A percentile compares a stretch with the other conserved stretches of the same genome.
Conservation (phyloP, 1,140 invertebrate species). For the Melipona quadrifasciata region DNA sequence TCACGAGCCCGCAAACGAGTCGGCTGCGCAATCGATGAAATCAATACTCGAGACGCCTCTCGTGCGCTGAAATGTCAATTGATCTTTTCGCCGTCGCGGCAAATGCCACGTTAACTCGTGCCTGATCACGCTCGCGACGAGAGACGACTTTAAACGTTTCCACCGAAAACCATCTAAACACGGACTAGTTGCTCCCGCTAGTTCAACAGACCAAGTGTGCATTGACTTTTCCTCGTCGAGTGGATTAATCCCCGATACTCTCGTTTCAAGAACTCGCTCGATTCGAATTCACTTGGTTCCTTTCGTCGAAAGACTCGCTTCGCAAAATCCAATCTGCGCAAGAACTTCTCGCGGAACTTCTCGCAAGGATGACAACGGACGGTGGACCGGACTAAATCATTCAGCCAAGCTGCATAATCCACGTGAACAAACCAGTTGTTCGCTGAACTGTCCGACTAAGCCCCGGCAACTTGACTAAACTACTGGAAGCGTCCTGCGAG, state of each 20-base stretch:
- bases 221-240: neutral
- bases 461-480: neutral
- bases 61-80: constrained; percentile 60
- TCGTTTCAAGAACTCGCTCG: too few relatives aligned
- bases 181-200: neutral
- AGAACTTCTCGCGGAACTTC: neutral
- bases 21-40: constrained; percentile 64
- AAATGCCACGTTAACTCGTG: constrained; percentile 54
- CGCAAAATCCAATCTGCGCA: neutral
- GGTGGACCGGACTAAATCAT: neutral
- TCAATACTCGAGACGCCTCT: constrained; percentile 58
- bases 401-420: neutral
- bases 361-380: neutral
- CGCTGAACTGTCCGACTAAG: neutral
- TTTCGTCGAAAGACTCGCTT: neutral
- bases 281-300: neutral
- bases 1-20: constrained; percentile 21
- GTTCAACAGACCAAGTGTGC: neutral
- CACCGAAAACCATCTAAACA: neutral
- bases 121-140: neutral
- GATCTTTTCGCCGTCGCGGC: constrained; percentile 46
- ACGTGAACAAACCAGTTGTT: constrained; percentile 13
- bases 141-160: neutral
- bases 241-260: neutral
- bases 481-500: neutral